Base-by-base conservation (phyloP, 2,888 invertebrate genomes). In the Caenorhabditis japonica region DNA sequence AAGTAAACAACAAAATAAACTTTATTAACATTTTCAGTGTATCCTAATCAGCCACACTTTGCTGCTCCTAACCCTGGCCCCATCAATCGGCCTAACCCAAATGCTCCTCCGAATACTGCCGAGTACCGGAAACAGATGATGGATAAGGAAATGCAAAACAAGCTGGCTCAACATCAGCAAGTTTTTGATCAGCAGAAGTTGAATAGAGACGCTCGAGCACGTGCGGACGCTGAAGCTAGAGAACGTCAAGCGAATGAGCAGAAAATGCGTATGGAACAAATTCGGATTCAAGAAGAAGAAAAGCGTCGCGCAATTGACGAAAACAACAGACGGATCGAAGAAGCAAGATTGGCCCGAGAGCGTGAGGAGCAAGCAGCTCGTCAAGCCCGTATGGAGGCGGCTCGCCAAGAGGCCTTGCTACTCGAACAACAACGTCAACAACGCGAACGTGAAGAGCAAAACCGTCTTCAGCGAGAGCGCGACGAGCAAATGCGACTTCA, bases 171-270 rank as follows among this genome's bases (percentile, higher is more conserved):
- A 13, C 56, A 62, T n/a, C 51, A 41, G 10, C 36, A 15, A 3
- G 41, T 64, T 1, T 1, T 66, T 3, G 56, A 66, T 5, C 49
- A 56, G 2, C 64, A 64, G n/a, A 5, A 15, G 0, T 21, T 23
- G 64, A 25, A 76, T 61, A 34, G 64, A 44, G 91, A 99, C 97
- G 97, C 97, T 97, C 0, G 97, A 97, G 88, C 95, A 97, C 91
- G 93, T 93, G n/a, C n/a, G n/a, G n/a, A n/a, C n/a, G n/a, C n/a
- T 49, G 90, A 99, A 97, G 97, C 97, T 97, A 0, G 97, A 97
- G 88, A 95, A 97, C 91, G 93, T 93, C 43, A 97, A 96, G 1
- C 90, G 99, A 82, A 38, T 7, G 62, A 66, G 19, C 55, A 49
- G 30, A 10, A 5, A 13, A 41, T 12, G 41, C 19, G 41, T 5